A percentile compares a stretch with the other conserved stretches of the same genome.
Evolutionary conservation across 2,888 invertebrate genomes (phyloP).

Genomic region (Zygogramma bicolorata): DNA sequence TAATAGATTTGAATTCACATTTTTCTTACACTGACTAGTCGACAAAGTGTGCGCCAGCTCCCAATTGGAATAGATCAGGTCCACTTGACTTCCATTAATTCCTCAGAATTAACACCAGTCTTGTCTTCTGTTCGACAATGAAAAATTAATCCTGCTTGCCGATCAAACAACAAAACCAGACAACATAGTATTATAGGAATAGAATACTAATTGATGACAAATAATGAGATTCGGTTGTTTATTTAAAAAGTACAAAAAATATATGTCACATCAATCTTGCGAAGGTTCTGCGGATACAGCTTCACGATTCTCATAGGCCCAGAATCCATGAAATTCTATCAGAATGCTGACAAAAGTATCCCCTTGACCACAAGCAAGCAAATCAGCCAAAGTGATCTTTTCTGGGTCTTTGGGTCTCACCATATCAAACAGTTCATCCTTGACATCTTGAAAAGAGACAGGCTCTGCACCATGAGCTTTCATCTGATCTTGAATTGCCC

Average conservation of each 20-base stretch:
- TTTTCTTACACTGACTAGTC: too few species aligned
- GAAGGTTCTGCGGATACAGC: conserved; percentile 75
- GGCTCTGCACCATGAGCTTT: conserved; percentile 88
- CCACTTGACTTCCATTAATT: too few species aligned
- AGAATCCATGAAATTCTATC: conserved; percentile 95
- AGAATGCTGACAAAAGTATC: conserved; percentile 94
- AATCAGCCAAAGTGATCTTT: conserved; percentile 88
- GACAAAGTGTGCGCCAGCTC: too few species aligned
- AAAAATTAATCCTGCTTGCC: too few species aligned
- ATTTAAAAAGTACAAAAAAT: background rate
- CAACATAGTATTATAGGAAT: too few species aligned
- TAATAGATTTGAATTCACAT: too few species aligned
- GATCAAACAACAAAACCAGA: too few species aligned
- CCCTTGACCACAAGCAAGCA: conserved; percentile 89
- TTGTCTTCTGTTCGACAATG: too few species aligned
- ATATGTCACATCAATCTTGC: conserved; percentile 55
- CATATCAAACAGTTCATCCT: conserved; percentile 99
- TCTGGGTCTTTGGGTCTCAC: conserved; percentile 88
- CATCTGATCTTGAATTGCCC: conserved; percentile 94
- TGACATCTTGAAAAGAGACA: conserved; percentile 92
- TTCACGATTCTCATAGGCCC: conserved; percentile 96
- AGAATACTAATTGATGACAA: too few species aligned
- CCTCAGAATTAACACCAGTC: too few species aligned
- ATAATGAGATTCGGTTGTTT: background rate
- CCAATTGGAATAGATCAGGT: too few species aligned